Percentiles rank a stretch among this genome's conserved stretches.
Conservation (phyloP, 2,113 vertebrate genomes). For the Zosterops pallidus region DNA sequence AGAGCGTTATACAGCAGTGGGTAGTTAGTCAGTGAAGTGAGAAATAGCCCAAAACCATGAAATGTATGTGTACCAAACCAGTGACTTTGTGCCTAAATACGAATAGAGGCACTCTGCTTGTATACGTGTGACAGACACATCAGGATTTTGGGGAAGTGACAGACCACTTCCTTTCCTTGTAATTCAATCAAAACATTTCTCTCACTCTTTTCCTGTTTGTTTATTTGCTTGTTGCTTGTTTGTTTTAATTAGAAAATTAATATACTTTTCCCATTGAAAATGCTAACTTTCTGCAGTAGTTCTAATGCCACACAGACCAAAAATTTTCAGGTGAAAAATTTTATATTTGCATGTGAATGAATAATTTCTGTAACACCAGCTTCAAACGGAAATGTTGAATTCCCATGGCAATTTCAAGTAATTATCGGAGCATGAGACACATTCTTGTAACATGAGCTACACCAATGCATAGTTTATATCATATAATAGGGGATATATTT, state of each 20-base stretch:
- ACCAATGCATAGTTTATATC: not conserved
- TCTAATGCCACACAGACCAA: not conserved
- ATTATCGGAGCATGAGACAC: not conserved
- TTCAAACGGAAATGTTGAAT: not conserved
- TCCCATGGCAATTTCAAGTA: not conserved
- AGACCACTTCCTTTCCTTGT: not conserved
- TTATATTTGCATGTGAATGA: not conserved
- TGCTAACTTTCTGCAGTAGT: not conserved
- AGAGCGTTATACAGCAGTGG: not conserved
- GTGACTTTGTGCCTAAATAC: not conserved
- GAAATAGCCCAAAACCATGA: not conserved
- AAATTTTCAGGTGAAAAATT: not conserved
- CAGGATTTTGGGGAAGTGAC: not conserved
- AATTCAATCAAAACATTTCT: not conserved
- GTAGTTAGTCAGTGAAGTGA: not conserved
- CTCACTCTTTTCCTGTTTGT: not conserved
- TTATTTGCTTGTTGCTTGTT: not conserved
- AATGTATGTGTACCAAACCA: not conserved
- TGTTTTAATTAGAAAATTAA: not conserved
- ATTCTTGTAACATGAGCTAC: not conserved
- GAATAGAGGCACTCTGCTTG: not conserved
- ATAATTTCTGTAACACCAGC: not conserved
- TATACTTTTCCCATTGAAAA: not conserved
- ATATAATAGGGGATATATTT: not conserved
- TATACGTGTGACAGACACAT: not conserved